Percentiles rank a stretch among this genome's conserved stretches.
Evolutionary conservation across 2,113 vertebrate genomes (phyloP).

Genomic region (Mus pahari): DNA sequence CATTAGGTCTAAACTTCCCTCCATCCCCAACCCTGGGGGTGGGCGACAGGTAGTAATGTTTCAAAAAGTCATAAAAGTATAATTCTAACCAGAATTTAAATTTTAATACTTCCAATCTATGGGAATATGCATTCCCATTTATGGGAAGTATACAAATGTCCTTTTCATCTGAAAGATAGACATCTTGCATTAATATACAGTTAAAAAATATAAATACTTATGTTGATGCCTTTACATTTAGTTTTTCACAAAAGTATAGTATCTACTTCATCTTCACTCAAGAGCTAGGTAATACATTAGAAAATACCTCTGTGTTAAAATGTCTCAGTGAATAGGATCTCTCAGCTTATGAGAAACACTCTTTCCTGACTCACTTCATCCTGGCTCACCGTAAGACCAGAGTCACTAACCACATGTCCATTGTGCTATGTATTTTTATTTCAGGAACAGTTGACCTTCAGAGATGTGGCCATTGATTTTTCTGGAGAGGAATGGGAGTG

Average conservation of each 20-base stretch:
- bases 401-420: background rate
- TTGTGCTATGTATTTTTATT: background rate
- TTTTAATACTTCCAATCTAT: background rate
- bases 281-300: background rate
- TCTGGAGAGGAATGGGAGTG: slow-evolving; percentile 32
- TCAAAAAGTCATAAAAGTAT: background rate
- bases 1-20: background rate
- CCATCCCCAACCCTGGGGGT: too few species aligned
- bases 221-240: background rate
- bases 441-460: background rate
- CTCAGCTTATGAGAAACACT: background rate
- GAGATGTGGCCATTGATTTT: slow-evolving; percentile 33
- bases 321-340: too few species aligned
- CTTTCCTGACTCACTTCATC: background rate
- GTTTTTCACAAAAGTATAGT: background rate
- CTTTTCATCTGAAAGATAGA: background rate
- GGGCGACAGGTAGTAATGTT: background rate
- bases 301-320: background rate
- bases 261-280: background rate
- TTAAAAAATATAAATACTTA: background rate
- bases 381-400: background rate
- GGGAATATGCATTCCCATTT: background rate
- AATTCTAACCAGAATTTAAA: background rate
- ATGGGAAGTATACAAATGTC: background rate
- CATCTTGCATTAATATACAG: background rate